Evolutionary conservation across 2,888 invertebrate genomes (phyloP).

Genomic region (Hemistola chrysoprasaria): DNA sequence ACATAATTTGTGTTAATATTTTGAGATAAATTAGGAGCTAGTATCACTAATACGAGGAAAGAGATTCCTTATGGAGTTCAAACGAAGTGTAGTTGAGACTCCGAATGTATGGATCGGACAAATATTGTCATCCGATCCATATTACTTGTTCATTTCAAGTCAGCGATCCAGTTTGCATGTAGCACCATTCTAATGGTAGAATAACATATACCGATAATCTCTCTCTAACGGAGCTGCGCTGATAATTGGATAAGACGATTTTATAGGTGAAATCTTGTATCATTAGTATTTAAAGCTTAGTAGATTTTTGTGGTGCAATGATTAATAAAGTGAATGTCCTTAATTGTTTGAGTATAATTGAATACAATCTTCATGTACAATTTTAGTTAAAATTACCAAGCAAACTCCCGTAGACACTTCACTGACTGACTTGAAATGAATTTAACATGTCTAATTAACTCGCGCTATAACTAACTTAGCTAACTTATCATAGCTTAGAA

Average conservation of each 20-base stretch:
- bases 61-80: slow-evolving; percentile 70
- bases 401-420: neutral
- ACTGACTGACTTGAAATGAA: slow-evolving; percentile 75
- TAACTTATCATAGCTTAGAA: slow-evolving; percentile 61
- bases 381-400: neutral
- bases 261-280: no score
- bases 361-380: no score
- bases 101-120: slow-evolving; percentile 71
- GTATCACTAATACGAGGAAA: slow-evolving; percentile 81
- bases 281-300: no score
- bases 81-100: slow-evolving; percentile 41
- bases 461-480: slow-evolving; percentile 49
- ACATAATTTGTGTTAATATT: slow-evolving; percentile 76
- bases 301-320: no score
- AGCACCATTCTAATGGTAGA: slow-evolving; percentile 57
- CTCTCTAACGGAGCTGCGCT: slow-evolving; percentile 16
- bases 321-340: no score
- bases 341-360: no score
- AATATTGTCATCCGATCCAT: slow-evolving; percentile 75
- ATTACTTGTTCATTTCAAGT: slow-evolving; percentile 74
- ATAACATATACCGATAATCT: slow-evolving; percentile 36
- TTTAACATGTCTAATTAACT: slow-evolving; percentile 53
- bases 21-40: slow-evolving; percentile 78
- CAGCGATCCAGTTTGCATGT: slow-evolving; percentile 53
- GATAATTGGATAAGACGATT: neutral